A percentile compares a stretch with the other conserved stretches of the same genome.
These are phyloP conservation scores for Xiphophorus hellerii DNA, from an alignment of 2,113 vertebrate genomes.

Conservation along the genomic window DNA sequence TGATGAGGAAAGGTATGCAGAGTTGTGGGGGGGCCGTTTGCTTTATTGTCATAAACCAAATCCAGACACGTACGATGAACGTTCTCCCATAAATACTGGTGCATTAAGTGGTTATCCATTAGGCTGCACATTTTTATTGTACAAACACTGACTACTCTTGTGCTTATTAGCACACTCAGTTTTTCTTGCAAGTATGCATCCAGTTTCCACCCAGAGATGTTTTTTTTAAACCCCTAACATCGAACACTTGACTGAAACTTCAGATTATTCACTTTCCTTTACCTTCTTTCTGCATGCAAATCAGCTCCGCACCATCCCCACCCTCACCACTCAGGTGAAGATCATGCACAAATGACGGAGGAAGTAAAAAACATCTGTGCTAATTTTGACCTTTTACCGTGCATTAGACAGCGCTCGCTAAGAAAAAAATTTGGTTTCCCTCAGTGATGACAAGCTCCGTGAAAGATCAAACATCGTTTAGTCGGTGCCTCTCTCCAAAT, in stretches of 20 bases:
- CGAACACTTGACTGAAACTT: not conserved
- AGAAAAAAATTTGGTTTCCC: conserved; percentile 39
- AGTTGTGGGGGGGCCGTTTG: not conserved
- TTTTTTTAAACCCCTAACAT: conserved; percentile 3
- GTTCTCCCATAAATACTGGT: not conserved
- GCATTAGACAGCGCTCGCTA: conserved; percentile 58
- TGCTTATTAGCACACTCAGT: not conserved
- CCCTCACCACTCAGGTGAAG: conserved; percentile 57
- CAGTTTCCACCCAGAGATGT: not conserved
- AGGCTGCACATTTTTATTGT: not conserved
- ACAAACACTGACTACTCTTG: not conserved
- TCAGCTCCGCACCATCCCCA: conserved; percentile 21
- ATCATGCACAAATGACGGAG: conserved; percentile 37
- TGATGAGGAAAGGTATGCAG: not conserved
- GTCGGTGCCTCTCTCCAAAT: conserved; percentile 31
- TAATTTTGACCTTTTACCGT: conserved; percentile 65
- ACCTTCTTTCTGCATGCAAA: conserved; percentile 47
- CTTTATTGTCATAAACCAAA: not conserved
- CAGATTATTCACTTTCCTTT: conserved; percentile 8
- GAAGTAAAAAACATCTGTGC: conserved; percentile 43
- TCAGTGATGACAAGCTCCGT: conserved; percentile 44
- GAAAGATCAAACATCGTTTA: conserved; percentile 52
- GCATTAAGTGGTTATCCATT: not conserved
- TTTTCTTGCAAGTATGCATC: not conserved
- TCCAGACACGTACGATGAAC: not conserved